Base-by-base conservation (phyloP, 2,113 vertebrate genomes). In the Thalassoma bifasciatum region DNA sequence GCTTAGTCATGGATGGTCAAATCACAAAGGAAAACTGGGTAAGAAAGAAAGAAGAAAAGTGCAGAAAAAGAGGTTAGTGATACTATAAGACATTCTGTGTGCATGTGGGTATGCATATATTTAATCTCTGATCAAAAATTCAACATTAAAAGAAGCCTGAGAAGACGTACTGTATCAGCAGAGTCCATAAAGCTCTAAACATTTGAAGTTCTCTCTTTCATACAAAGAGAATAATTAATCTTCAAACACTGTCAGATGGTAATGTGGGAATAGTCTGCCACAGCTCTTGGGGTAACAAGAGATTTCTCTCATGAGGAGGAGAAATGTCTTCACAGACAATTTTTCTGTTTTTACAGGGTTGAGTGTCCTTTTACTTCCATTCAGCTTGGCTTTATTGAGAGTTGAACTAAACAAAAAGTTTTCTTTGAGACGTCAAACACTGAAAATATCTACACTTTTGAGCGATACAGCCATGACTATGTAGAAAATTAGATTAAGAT, bases 181-280 rank as follows among this genome's bases (percentile, higher is more conserved):
- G 63, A 76, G 71, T 79, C 50, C 46, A 49, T 50, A 61, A 72
- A 74, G 58, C 65, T 72, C 53, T 61, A 66, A 74, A 83, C 67
- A 67, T 82, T 51, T 77, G 50, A 84, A 65, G 60, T 75, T 51
- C 58, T 70, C 59, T 53, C 62, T 84, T 77, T 78, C 30, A 59
- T 77, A 72, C 44, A 88, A 80, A 85, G 82, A 81, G 75, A 88
- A 85, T 84, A 78, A 83, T 85, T 84, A 66, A 87, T 87, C 66
- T 79, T 61, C 69, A 68, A 75, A 66, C 57, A 50, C 71, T 74
- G 66, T 56, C 67, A 40, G 80, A 42, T 79, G 71, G 62, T 66
- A 76, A 57, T 47, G 53, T 38, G 86, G 79, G 71, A 81, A 65
- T 56, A 58, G 24, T 30, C 36, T 3, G 1, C 65, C 44, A 56